These are phyloP conservation scores for Liasis olivaceus DNA, from an alignment of 2,797 vertebrate genomes.

Conservation along the genomic window DNA sequence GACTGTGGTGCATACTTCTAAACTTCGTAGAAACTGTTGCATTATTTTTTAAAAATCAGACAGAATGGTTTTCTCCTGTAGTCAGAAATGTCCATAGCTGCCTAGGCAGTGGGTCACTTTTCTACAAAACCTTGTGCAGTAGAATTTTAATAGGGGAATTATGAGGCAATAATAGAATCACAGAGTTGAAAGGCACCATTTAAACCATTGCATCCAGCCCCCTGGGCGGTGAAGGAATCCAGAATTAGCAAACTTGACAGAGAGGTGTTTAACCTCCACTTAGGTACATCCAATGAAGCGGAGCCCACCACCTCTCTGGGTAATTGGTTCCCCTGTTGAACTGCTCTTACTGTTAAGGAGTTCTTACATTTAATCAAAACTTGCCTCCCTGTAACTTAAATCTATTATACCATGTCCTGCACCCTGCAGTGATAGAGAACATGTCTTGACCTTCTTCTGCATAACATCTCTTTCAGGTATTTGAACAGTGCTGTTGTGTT, in stretches of 20 bases:
- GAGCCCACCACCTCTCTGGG: neutral
- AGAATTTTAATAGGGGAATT: neutral
- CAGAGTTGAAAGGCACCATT: neutral
- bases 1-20: neutral
- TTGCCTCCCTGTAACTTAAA: neutral
- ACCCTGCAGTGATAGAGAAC: neutral
- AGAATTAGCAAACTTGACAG: neutral
- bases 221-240: neutral
- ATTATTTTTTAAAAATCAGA: neutral
- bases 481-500: neutral
- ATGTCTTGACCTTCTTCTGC: neutral
- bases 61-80: neutral
- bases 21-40: neutral
- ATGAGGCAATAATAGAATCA: neutral
- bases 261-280: neutral
- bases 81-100: slow-evolving; percentile 8
- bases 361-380: neutral
- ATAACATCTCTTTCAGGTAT: neutral
- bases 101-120: neutral
- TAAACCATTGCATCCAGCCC: neutral
- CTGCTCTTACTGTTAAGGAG: neutral
- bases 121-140: neutral
- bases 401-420: neutral
- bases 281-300: neutral
- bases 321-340: neutral